These are phyloP conservation scores for Alouatta palliata DNA, from an alignment of 2,113 vertebrate species.

Conservation along the genomic window DNA sequence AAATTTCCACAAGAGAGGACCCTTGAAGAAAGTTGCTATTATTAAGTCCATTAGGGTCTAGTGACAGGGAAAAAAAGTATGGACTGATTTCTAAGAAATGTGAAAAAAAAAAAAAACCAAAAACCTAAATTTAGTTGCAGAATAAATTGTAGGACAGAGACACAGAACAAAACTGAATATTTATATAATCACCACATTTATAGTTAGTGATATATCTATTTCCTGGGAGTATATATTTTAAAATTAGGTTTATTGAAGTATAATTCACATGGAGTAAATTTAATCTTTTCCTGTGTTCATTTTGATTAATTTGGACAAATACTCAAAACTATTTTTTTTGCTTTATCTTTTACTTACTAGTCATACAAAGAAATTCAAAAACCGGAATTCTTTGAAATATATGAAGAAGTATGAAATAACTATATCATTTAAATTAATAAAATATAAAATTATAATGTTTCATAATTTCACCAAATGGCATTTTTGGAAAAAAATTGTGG, in stretches of 20 bases:
- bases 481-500: no score
- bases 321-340: no score
- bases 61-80: not conserved
- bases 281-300: not conserved
- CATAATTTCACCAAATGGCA: no score
- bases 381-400: no score
- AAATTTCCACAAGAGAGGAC: not conserved
- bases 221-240: not conserved
- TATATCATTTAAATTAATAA: no score
- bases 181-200: not conserved
- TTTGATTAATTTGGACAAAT: not conserved
- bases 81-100: not conserved
- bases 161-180: not conserved
- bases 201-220: not conserved
- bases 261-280: not conserved
- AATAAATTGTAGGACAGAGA: not conserved
- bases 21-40: not conserved
- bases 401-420: no score
- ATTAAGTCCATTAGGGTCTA: not conserved
- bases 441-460: no score
- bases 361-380: no score
- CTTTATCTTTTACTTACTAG: no score
- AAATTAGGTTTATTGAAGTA: not conserved
- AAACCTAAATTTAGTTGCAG: not conserved
- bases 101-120: not conserved